A percentile compares a stretch with the other conserved stretches of the same genome.
phyloP scores from a whole-genome alignment of 2,888 invertebrate species.

The Augiades crinisus region DNA sequence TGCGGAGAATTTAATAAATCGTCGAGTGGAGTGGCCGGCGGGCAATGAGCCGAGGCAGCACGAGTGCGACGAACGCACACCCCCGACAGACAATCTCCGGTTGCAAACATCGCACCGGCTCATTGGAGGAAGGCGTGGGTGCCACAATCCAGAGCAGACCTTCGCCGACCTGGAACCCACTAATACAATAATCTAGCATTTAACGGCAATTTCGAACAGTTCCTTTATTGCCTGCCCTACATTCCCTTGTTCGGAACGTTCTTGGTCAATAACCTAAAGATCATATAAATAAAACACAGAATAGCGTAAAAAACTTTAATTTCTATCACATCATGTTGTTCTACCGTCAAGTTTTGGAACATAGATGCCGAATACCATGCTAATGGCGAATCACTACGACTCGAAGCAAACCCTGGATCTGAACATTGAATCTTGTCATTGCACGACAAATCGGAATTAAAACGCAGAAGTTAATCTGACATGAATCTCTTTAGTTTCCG shows the following conservation, averaged over 20 bases:
- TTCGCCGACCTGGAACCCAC: conserved; percentile 30
- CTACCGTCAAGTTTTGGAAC: conserved; percentile 73
- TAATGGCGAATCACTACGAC: conserved; percentile 66
- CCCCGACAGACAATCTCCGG: conserved; percentile 56
- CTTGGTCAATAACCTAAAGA: background rate
- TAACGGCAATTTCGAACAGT: conserved; percentile 12
- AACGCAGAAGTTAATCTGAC: background rate
- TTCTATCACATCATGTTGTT: conserved; percentile 79
- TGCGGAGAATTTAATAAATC: conserved; percentile 71
- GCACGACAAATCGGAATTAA: conserved; percentile 4
- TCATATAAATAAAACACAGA: conserved; percentile 40
- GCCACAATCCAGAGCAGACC: conserved; percentile 47
- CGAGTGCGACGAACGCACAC: conserved; percentile 62
- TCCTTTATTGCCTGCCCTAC: conserved; percentile 3
- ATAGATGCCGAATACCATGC: conserved; percentile 68
- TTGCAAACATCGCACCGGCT: conserved; percentile 40
- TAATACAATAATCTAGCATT: conserved; percentile 13
- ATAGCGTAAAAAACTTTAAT: conserved; percentile 79
- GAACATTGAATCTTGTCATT: conserved; percentile 6
- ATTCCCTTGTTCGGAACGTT: conserved; percentile 7
- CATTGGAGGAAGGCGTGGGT: conserved; percentile 69
- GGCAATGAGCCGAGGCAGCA: conserved; percentile 58
- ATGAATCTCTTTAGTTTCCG: background rate
- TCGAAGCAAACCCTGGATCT: conserved; percentile 53
- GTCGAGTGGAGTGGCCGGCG: conserved; percentile 57